These are phyloP conservation scores for Macrostomum lignano DNA, from an alignment of 1,140 invertebrate genomes.

Conservation along the genomic window DNA sequence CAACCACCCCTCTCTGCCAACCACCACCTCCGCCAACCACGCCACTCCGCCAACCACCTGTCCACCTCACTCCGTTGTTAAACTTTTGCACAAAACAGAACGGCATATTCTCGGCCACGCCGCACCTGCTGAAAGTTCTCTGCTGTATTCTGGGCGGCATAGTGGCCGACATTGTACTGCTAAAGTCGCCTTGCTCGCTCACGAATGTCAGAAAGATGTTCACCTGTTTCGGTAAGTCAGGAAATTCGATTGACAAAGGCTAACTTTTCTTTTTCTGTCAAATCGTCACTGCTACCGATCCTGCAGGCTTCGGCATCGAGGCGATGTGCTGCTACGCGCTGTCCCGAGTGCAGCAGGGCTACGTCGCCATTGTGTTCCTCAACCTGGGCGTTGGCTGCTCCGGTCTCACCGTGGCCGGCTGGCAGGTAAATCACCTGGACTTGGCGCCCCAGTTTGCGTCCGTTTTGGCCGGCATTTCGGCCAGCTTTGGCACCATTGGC, in stretches of 20 bases:
- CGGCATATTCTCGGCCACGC: conserved; percentile 15
- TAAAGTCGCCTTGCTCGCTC: conserved; percentile 8
- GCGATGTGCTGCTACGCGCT: conserved; percentile 11
- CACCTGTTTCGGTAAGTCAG: conserved; percentile 11
- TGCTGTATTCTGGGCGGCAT: conserved; percentile 12
- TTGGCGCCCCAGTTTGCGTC: conserved; percentile 13
- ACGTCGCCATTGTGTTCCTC: conserved; percentile 10
- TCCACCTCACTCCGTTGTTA: not conserved
- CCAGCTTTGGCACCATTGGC: conserved; percentile 12
- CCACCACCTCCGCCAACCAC: not conserved
- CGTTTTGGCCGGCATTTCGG: conserved; percentile 13
- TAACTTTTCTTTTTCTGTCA: not conserved
- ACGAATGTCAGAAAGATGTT: conserved; percentile 16
- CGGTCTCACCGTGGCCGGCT: conserved; percentile 15
- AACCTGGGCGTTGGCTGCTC: conserved; percentile 13
- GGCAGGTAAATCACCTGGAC: conserved; percentile 20
- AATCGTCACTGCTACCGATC: too few relatives aligned
- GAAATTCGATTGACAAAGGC: not conserved
- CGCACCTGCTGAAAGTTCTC: conserved; percentile 14
- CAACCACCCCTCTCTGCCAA: too few relatives aligned
- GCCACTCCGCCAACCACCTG: not conserved
- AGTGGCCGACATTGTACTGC: conserved; percentile 14
- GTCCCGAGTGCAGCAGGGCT: conserved; percentile 7
- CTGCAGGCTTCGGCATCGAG: conserved; percentile 13
- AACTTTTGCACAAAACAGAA: conserved; percentile 11